These are phyloP conservation scores for Melipona bicolor DNA, from an alignment of 2,888 invertebrate genomes.

Conservation along the genomic window DNA sequence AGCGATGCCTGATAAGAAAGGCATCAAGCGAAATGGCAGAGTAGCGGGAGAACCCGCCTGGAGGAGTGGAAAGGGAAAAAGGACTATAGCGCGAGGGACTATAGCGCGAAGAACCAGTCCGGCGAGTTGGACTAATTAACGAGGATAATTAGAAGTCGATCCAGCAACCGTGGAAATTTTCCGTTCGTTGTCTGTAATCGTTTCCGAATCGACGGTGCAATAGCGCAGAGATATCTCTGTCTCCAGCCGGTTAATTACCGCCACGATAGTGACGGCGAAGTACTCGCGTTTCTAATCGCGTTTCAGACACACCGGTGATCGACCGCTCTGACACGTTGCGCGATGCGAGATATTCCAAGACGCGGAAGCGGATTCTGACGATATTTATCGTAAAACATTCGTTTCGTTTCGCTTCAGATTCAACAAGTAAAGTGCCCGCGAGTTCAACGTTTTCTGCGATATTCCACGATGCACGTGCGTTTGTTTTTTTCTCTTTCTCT, in stretches of 20 bases:
- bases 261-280: not conserved
- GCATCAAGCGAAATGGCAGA: constrained; percentile 27
- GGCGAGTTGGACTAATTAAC: constrained; percentile 49
- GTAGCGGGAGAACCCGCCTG: not conserved
- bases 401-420: not conserved
- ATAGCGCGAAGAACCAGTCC: constrained; percentile 14
- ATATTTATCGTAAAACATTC: too few species aligned
- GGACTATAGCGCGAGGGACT: not conserved
- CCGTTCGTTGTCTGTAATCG: constrained; percentile 45
- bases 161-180: constrained; percentile 45
- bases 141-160: constrained; percentile 52
- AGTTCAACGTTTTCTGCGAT: not conserved
- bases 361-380: too few species aligned
- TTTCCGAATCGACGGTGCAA: constrained; percentile 22
- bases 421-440: not conserved
- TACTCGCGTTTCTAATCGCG: not conserved
- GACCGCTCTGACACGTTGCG: not conserved
- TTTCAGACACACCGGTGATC: not conserved
- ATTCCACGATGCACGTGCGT: too few species aligned
- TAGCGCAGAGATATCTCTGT: constrained; percentile 18
- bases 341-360: not conserved
- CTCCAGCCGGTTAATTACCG: constrained; percentile 39
- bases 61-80: not conserved
- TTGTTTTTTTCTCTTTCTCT: not conserved
- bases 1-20: constrained; percentile 50